Conservation (phyloP, 2,888 invertebrate species). For the Stenotaenia linearis region DNA sequence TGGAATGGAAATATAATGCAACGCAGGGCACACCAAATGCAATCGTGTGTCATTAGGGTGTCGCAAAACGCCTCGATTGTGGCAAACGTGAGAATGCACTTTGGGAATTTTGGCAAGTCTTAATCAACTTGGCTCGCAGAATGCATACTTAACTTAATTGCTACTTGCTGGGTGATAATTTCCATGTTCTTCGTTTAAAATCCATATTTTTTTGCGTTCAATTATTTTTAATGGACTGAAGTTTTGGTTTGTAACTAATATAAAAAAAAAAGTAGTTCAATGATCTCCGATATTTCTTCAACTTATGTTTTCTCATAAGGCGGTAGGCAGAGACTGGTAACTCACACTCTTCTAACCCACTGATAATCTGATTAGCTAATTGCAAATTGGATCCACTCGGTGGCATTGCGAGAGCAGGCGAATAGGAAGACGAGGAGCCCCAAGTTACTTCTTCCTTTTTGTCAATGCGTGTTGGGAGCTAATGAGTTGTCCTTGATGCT, state of each 20-base stretch:
- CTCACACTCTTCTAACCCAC: background rate
- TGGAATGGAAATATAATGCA: background rate
- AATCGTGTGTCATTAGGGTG: background rate
- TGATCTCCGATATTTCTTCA: background rate
- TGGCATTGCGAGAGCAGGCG: background rate
- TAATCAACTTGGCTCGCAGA: background rate
- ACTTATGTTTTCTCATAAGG: background rate
- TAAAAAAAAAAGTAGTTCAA: background rate
- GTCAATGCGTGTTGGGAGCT: background rate
- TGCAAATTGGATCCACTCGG: conserved; percentile 26
- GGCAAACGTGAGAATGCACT: background rate
- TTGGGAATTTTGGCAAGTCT: conserved; percentile 5
- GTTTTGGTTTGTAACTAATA: background rate
- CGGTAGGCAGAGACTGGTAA: background rate
- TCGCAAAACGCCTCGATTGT: background rate
- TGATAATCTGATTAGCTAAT: conserved; percentile 24
- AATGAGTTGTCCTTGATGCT: conserved; percentile 11
- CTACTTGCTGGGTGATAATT: background rate
- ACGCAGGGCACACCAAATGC: background rate
- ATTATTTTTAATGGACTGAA: background rate
- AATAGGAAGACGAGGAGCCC: conserved; percentile 16
- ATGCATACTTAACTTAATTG: background rate
- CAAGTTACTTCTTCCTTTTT: background rate
- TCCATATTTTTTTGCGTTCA: background rate
- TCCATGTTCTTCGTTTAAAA: no score